Conservation (phyloP, 2,113 vertebrate species). For the Anoura caudifer region DNA sequence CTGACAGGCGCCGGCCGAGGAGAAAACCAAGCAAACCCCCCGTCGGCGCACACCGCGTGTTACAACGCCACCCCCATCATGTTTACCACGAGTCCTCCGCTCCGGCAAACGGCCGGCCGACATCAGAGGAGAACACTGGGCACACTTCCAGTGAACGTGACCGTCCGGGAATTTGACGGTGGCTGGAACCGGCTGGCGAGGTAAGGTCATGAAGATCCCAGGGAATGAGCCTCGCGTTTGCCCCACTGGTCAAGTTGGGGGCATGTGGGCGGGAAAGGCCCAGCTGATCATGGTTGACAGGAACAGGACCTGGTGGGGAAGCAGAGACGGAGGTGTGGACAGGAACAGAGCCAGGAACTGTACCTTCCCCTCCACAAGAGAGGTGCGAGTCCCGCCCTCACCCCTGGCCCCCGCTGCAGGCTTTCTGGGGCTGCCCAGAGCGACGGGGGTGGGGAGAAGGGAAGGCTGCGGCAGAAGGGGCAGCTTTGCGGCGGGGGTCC, state of each 20-base stretch:
- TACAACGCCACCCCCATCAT: not conserved
- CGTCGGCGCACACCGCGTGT: accelerated
- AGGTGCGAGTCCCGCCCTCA: accelerated
- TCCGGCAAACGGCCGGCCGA: not conserved
- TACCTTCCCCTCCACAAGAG: accelerated
- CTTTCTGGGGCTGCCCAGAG: accelerated
- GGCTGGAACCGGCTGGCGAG: not conserved
- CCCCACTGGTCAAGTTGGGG: not conserved
- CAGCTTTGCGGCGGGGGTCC: accelerated
- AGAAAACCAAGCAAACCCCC: not conserved
- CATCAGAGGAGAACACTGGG: not conserved
- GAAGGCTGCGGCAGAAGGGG: accelerated
- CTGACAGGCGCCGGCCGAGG: not conserved
- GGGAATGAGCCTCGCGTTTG: too few relatives aligned
- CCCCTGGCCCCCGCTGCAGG: too few relatives aligned
- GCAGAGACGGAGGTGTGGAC: accelerated
- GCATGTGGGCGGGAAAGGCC: not conserved
- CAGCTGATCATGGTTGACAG: accelerated
- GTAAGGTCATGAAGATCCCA: not conserved
- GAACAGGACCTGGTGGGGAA: accelerated
- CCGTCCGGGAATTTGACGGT: not conserved
- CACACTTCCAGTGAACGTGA: not conserved
- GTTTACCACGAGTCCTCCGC: not conserved
- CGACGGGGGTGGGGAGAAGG: accelerated
- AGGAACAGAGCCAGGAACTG: accelerated